Evolutionary conservation across 2,888 invertebrate genomes (phyloP), one percentile per base, ranked within the genome.

Genomic region (Teleiodes luculella): DNA sequence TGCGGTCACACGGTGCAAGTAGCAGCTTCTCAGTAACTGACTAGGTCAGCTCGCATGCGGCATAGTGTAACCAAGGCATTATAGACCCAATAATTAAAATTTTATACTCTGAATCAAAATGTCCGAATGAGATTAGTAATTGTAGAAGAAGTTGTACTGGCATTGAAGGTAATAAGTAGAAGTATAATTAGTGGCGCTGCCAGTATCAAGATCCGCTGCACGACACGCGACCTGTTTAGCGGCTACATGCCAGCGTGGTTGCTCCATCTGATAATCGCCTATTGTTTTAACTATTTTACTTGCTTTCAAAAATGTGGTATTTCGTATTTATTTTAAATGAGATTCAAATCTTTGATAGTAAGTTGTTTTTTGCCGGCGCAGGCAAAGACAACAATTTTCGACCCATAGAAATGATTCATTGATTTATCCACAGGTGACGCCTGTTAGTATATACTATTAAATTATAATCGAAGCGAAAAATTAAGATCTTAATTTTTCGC

Each of bases 171-270:
- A 77, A 78, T 78, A 79, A 76, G 76, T 74, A 73, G 77, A 79
- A 82, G 74, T 80, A 80, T 81, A 86, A 87, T 86, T 84, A 85
- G 83, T 74, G 66, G 71, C 74, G 64, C 64, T 64, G 57, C 63
- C 66, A 73, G 60, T 82, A 87, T 87, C 88, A 82, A 81, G 86
- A 86, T 86, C 67, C 57, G 72, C 70, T 67, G 61, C 65, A 66
- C 61, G 59, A 71, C 88, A 86, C 85, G 88, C 87, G 73, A 87
- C 68, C 73, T 70, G 72, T 76, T 80, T 74, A 76, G 66, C 70
- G 65, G 66, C 72, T 74, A 80, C 84, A 85, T 82, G 81, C 81
- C 83, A 81, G 73, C 72, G 66, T 65, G 69, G 72, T 61, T 62
- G 64, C 69, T 66, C 68, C 61, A 78, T 81, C 78, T 77, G 80